A percentile compares a stretch with the other conserved stretches of the same genome.
phyloP scores from a whole-genome alignment of 2,888 invertebrate species.

The Apotomis betuletana region DNA sequence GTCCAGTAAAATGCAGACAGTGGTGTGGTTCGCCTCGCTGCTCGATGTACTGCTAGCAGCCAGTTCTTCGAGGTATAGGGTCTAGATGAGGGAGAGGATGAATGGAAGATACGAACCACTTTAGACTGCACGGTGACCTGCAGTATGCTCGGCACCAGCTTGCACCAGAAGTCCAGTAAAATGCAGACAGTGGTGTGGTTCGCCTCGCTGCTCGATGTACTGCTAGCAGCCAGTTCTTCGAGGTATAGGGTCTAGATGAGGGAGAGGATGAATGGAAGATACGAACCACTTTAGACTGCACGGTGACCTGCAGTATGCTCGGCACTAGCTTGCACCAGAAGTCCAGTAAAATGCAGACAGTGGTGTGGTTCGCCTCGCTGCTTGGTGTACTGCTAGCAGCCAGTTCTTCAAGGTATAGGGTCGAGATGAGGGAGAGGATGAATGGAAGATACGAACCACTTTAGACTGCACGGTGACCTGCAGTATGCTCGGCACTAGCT shows the following conservation, averaged over 20 bases:
- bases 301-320: slow-evolving; percentile 94
- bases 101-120: slow-evolving; percentile 82
- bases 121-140: slow-evolving; percentile 92
- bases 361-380: slow-evolving; percentile 88
- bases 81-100: slow-evolving; percentile 87
- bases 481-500: slow-evolving; percentile 97
- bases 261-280: background rate
- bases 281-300: slow-evolving; percentile 89
- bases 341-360: slow-evolving; percentile 94
- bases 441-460: slow-evolving; percentile 95
- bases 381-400: slow-evolving; percentile 86
- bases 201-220: slow-evolving; percentile 87
- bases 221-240: slow-evolving; percentile 90
- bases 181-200: slow-evolving; percentile 90
- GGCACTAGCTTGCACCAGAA: slow-evolving; percentile 99
- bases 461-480: slow-evolving; percentile 92
- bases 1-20: slow-evolving; percentile 94
- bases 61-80: slow-evolving; percentile 97
- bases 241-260: slow-evolving; percentile 97
- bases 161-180: slow-evolving; percentile 98
- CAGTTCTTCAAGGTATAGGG: slow-evolving; percentile 95
- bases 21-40: slow-evolving; percentile 88
- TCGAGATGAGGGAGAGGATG: slow-evolving; percentile 93
- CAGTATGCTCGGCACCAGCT: slow-evolving; percentile 97
- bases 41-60: slow-evolving; percentile 86